Conservation (phyloP, 2,797 vertebrate species). For the Cuculus canorus region DNA sequence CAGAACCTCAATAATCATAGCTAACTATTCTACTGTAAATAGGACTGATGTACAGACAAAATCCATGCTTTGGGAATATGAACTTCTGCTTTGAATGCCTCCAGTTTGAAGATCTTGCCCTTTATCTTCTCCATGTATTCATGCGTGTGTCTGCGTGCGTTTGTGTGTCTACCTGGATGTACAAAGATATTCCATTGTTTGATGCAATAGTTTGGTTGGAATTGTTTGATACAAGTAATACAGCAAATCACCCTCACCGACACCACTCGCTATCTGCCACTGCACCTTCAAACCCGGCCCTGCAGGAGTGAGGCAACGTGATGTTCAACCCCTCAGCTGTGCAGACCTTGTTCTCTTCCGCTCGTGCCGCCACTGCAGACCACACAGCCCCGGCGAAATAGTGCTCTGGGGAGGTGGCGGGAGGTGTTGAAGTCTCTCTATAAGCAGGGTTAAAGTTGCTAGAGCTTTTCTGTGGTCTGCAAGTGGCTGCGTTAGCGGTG, state of each 20-base stretch:
- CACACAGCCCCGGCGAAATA: background rate
- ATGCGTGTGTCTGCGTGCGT: accelerated
- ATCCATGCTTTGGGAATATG: background rate
- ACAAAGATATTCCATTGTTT: too few species aligned
- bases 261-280: background rate
- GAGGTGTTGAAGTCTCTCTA: background rate
- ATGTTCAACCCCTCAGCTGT: accelerated
- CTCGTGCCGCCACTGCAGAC: background rate
- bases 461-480: background rate
- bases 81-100: background rate
- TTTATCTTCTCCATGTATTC: background rate
- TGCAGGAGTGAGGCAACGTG: accelerated
- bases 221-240: accelerated
- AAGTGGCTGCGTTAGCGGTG: background rate
- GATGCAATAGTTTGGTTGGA: too few species aligned
- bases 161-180: accelerated
- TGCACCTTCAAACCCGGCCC: background rate
- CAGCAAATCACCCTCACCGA: background rate
- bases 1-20: background rate
- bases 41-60: accelerated
- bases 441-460: background rate
- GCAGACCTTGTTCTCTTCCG: background rate
- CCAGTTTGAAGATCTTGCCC: background rate
- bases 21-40: too few species aligned
- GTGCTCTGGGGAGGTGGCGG: background rate